Evolutionary conservation across 2,888 invertebrate species (phyloP).

Genomic region (Caenorhabditis virilis): DNA sequence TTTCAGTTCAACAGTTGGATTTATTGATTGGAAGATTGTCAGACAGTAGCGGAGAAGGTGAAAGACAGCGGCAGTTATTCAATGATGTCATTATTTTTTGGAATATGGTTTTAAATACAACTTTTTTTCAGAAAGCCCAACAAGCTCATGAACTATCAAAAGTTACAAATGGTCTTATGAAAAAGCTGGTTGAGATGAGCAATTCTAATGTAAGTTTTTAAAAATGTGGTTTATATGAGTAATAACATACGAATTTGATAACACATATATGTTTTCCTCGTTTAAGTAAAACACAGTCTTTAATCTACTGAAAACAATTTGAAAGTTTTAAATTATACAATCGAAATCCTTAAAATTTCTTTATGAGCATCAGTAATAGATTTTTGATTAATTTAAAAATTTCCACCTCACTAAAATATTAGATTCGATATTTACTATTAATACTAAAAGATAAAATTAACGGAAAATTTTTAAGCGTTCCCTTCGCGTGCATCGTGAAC

Average conservation of each 20-base stretch:
- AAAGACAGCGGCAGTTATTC: conserved; percentile 43
- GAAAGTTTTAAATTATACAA: too few relatives aligned
- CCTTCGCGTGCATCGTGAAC: conserved; percentile 56
- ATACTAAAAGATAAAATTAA: too few relatives aligned
- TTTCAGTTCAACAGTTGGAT: conserved; percentile 32
- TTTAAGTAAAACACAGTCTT: too few relatives aligned
- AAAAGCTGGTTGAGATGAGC: conserved; percentile 53
- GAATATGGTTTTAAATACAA: background rate
- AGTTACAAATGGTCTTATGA: conserved; percentile 57
- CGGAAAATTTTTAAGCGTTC: conserved; percentile 47
- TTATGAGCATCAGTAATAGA: too few relatives aligned
- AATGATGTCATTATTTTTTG: conserved; percentile 33
- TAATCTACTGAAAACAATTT: too few relatives aligned
- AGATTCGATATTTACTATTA: too few relatives aligned
- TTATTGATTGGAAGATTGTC: conserved; percentile 37
- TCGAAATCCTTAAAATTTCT: too few relatives aligned
- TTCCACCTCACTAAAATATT: too few relatives aligned
- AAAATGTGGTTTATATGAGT: background rate
- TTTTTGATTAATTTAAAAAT: too few relatives aligned
- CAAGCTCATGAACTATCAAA: conserved; percentile 57
- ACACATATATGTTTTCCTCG: too few relatives aligned
- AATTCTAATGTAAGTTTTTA: conserved; percentile 49
- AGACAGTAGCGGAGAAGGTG: conserved; percentile 42
- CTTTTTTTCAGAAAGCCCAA: conserved; percentile 43
- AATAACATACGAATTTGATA: background rate